Evolutionary conservation across 2,888 invertebrate species (phyloP), one percentile per base, ranked within the genome.

Genomic region (Rhodophaea formosa): DNA sequence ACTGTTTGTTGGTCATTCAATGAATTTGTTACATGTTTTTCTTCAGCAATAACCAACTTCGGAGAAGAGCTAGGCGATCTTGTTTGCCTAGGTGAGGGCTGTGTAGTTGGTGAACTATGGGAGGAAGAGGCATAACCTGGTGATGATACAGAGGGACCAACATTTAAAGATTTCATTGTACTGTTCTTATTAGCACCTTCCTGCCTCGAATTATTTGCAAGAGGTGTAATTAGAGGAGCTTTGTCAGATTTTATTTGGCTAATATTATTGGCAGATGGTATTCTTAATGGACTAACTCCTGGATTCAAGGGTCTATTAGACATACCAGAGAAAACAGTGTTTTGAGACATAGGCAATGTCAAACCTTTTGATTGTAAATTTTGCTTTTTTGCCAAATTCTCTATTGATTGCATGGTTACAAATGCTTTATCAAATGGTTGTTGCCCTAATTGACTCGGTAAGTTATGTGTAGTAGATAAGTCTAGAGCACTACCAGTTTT

Each of bases 11-110:
- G 75, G 57, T 91, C 91, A 54, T 74, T 62, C 42, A 69, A 59
- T 61, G 70, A 64, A 66, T 64, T 80, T 60, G 68, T 75, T 15
- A 76, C 70, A 72, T 91, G 91, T 68, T 91, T 91, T 55, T 91
- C 91, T 72, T 92, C 92, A 57, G 91, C 92, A 67, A 92, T 92
- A 1, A 92, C 88, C 62, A 92, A 74, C 67, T 92, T 92, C 39
- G 92, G 92, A 39, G 92, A 92, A 42, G 90, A 91, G 67, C 92
- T 92, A 23, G 92, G 92, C 16, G 92, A 92, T n/a, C 92, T 82
- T 43, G 87, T 89, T 70, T 88, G 91, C 62, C 89, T 82, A 57
- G 91, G 88, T 55, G 88, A 88, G 49, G 86, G 84, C 56, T 85
- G 88, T 62, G 79, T 68, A 60, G 64, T 79, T 29, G 82, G 70